Base-by-base conservation (phyloP, 92 coral and sea anemone species). In the Pocillopora grandis region DNA sequence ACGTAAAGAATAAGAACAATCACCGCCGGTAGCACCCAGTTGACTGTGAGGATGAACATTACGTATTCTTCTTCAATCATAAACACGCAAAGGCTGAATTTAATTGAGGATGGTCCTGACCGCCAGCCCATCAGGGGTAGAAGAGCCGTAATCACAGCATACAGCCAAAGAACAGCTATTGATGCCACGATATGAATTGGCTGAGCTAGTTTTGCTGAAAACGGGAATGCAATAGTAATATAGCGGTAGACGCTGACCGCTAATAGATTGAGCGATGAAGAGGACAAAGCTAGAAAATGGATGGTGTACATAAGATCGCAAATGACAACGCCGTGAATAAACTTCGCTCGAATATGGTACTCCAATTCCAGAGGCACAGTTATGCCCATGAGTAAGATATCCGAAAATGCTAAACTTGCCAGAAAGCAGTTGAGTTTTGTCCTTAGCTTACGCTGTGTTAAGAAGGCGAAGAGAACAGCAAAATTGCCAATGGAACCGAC, bases 91-190 rank as follows among this genome's bases (percentile, higher is more conserved):
- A 2, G 42, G 20, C 68, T 58, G 12, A 21, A 0, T 1, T 31
- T 27, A 12, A 83, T 86, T 21, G 13, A 19, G 23, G 95, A 79
- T 3, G 89, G 90, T 11, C 2, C 0, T 5, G 59, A 63, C 58
- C 98, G 86, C 98, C 98, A 94, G 48, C 98, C 98, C 85, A 94
- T 64, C 61, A 94, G 57, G 1, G 98, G 98, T 5, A 92, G 79
- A 12, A 85, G 18, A 5, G 92, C 90, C 9, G 90, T 85, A 12
- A 94, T 62, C 33, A 63, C 64, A 9, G 98, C 87, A 73, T 94
- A 94, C 11, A 91, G 1, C 98, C 98, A 94, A 52, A 92, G 86
- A n/a, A 67, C 48, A 0, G 77, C 87, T 2, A 94, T 80, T 17
- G 77, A 66, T 1, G 60, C 7, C 19, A 85, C 23, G 9, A 94